These are phyloP conservation scores for Drosophila meridiana DNA, from an alignment of 2,888 invertebrate species.

Conservation along the genomic window DNA sequence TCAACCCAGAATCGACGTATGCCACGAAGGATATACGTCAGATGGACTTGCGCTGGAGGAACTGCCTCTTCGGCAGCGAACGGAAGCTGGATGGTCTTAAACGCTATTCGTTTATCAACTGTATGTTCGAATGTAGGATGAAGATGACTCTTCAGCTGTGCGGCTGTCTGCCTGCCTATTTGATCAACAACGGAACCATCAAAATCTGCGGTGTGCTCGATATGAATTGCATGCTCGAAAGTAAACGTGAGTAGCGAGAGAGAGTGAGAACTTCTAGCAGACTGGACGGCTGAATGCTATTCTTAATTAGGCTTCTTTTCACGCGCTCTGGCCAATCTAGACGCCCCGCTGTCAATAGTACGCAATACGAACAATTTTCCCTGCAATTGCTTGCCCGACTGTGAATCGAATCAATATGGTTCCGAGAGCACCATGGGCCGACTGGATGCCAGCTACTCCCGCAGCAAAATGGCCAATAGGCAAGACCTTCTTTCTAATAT, in stretches of 20 bases:
- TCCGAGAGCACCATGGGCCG: constrained; percentile 88
- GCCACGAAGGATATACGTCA: constrained; percentile 86
- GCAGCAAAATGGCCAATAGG: constrained; percentile 82
- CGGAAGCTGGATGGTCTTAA: constrained; percentile 77
- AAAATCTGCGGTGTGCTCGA: constrained; percentile 74
- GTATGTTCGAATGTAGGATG: constrained; percentile 87
- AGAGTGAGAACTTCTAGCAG: no score
- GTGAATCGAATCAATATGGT: constrained; percentile 88
- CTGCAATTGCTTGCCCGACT: constrained; percentile 88
- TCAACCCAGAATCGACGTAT: constrained; percentile 88
- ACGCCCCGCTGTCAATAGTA: constrained; percentile 66
- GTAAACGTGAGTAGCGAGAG: constrained; percentile 69
- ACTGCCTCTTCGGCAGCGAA: constrained; percentile 88
- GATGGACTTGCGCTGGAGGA: constrained; percentile 86
- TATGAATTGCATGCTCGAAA: constrained; percentile 75
- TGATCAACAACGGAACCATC: constrained; percentile 84
- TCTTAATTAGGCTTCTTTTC: constrained; percentile 57
- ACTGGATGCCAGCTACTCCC: constrained; percentile 85
- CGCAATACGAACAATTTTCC: constrained; percentile 67
- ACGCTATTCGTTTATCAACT: constrained; percentile 89
- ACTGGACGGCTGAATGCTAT: not conserved
- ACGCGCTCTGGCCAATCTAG: constrained; percentile 85
- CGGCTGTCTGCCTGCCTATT: constrained; percentile 88
- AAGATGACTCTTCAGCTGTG: constrained; percentile 86
- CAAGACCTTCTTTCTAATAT: constrained; percentile 23